phyloP scores from a whole-genome alignment of 2,797 vertebrate genomes.

The Malacoraja senta region DNA sequence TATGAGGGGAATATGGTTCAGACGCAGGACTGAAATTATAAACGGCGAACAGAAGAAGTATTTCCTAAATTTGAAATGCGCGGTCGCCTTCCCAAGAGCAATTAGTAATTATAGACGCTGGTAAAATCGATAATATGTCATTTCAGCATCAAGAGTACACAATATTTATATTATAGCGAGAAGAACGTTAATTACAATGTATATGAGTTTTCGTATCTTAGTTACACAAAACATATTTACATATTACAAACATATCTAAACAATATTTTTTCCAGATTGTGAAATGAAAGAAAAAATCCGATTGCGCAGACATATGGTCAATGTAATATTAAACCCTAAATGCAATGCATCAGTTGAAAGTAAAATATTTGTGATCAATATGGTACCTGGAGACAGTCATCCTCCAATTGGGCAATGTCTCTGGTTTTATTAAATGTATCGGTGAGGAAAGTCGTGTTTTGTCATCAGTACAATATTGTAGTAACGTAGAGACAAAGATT shows the following conservation, averaged over 20 bases:
- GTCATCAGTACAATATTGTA: background rate
- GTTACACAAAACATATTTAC: background rate
- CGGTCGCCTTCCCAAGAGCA: background rate
- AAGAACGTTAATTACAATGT: no score
- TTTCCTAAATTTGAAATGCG: background rate
- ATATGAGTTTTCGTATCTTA: background rate
- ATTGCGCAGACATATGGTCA: background rate
- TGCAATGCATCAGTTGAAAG: background rate
- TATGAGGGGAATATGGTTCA: no score
- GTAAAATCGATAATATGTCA: background rate
- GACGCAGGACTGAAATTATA: background rate
- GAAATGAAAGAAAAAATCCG: background rate
- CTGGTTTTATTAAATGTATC: background rate
- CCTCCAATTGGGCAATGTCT: background rate
- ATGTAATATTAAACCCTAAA: background rate
- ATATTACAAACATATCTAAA: background rate
- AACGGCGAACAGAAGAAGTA: no score
- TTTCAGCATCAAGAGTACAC: background rate
- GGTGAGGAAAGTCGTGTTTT: background rate
- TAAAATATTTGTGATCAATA: background rate
- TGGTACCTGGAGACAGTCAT: background rate
- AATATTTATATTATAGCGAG: background rate
- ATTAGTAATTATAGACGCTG: background rate
- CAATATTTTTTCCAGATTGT: background rate
- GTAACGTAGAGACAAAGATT: background rate